Evolutionary conservation across 2,888 invertebrate genomes (phyloP).

Genomic region (Entomobrya multifasciata): DNA sequence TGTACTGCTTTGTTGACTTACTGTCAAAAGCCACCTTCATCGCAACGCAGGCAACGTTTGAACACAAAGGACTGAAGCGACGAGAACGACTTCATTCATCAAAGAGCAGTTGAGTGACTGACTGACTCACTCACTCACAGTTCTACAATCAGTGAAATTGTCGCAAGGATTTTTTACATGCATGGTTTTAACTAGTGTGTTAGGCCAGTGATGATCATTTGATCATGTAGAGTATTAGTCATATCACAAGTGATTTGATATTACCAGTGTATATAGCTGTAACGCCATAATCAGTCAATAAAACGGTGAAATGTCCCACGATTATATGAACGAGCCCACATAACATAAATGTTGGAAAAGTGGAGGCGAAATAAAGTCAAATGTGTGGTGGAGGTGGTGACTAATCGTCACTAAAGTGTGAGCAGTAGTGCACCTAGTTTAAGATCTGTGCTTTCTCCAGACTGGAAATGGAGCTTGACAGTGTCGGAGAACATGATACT

Average conservation of each 20-base stretch:
- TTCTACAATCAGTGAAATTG: neutral
- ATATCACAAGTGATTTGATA: too few relatives aligned
- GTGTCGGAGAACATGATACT: too few relatives aligned
- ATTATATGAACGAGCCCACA: neutral
- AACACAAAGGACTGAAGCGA: slow-evolving; percentile 18
- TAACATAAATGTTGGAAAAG: slow-evolving; percentile 27
- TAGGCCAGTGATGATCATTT: too few relatives aligned
- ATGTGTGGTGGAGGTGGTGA: slow-evolving; percentile 10
- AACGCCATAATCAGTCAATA: too few relatives aligned
- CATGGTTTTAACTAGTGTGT: too few relatives aligned
- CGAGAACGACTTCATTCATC: slow-evolving; percentile 45
- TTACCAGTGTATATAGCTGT: too few relatives aligned
- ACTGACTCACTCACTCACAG: too few relatives aligned
- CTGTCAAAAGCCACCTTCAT: neutral
- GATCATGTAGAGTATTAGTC: too few relatives aligned
- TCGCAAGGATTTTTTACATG: too few relatives aligned
- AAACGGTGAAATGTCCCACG: neutral
- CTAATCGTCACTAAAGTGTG: neutral
- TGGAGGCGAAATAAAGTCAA: neutral
- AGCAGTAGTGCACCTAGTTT: too few relatives aligned
- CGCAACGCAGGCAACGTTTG: too few relatives aligned
- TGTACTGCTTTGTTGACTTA: neutral
- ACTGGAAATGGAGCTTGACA: slow-evolving; percentile 54
- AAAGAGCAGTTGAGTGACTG: neutral
- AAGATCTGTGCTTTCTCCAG: slow-evolving; percentile 17